Percentiles rank a stretch among this genome's conserved stretches.
These are phyloP conservation scores for Azorinus chamasolen DNA, from an alignment of 2,888 invertebrate species.

Conservation along the genomic window DNA sequence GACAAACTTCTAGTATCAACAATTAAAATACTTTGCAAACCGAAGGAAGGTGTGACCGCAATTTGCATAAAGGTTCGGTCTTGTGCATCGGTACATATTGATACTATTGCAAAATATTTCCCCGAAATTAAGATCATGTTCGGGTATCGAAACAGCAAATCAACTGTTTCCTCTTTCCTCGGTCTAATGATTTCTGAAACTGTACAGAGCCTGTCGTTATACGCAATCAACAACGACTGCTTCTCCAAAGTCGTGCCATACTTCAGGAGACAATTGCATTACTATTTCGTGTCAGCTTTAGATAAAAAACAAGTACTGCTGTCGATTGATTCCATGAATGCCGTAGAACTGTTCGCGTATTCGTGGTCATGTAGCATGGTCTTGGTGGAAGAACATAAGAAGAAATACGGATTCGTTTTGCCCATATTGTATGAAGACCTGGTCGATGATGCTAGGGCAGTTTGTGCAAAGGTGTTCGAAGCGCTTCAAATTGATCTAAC, in stretches of 20 bases:
- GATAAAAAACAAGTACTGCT: conserved; percentile 10
- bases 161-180: conserved; percentile 59
- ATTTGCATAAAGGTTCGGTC: conserved; percentile 62
- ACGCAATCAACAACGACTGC: conserved; percentile 40
- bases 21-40: conserved; percentile 55
- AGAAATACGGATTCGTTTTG: conserved; percentile 11
- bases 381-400: conserved; percentile 23
- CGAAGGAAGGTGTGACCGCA: conserved; percentile 28
- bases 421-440: conserved; percentile 60
- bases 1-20: conserved; percentile 39
- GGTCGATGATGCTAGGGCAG: conserved; percentile 26
- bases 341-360: conserved; percentile 49
- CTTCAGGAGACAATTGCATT: conserved; percentile 35
- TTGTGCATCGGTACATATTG: conserved; percentile 42
- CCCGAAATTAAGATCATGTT: conserved; percentile 60
- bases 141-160: conserved; percentile 63
- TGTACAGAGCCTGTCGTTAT: conserved; percentile 30
- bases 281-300: conserved; percentile 24
- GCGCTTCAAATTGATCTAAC: conserved; percentile 39
- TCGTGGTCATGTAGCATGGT: conserved; percentile 44
- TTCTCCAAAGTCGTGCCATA: conserved; percentile 42
- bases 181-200: conserved; percentile 41
- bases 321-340: conserved; percentile 18
- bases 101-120: conserved; percentile 32
- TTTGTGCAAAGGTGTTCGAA: conserved; percentile 37